Conservation (phyloP, 2,888 invertebrate species). For the Noctua janthina region DNA sequence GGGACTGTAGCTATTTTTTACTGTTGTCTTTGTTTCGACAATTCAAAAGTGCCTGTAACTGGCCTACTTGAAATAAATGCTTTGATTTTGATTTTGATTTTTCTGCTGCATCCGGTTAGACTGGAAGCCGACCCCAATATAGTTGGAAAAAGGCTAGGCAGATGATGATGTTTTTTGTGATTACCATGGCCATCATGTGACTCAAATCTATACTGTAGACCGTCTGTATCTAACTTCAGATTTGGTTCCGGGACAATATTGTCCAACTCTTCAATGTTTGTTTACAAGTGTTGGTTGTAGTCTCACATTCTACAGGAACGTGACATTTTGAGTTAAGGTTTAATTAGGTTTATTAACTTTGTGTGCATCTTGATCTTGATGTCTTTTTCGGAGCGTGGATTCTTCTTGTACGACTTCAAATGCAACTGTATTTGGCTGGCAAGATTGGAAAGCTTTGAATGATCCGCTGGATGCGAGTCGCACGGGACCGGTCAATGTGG, state of each 20-base stretch:
- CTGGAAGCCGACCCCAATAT: too few relatives aligned
- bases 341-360: slow-evolving; percentile 5
- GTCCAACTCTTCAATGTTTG: not conserved
- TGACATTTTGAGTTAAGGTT: slow-evolving; percentile 8
- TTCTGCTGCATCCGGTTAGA: too few relatives aligned
- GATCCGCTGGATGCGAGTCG: too few relatives aligned
- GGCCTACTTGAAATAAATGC: too few relatives aligned
- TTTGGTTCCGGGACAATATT: not conserved
- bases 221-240: not conserved
- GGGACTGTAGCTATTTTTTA: too few relatives aligned
- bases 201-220: too few relatives aligned
- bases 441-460: not conserved
- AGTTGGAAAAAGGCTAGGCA: too few relatives aligned
- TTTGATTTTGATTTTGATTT: too few relatives aligned
- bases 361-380: not conserved
- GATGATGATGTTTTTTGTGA: not conserved
- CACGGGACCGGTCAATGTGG: too few relatives aligned
- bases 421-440: not conserved
- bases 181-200: not conserved
- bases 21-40: too few relatives aligned
- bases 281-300: not conserved
- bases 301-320: not conserved
- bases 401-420: not conserved
- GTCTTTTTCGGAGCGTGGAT: not conserved
- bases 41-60: too few relatives aligned